These are phyloP conservation scores for Eurystomus gularis DNA, from an alignment of 2,113 vertebrate genomes.

Conservation along the genomic window DNA sequence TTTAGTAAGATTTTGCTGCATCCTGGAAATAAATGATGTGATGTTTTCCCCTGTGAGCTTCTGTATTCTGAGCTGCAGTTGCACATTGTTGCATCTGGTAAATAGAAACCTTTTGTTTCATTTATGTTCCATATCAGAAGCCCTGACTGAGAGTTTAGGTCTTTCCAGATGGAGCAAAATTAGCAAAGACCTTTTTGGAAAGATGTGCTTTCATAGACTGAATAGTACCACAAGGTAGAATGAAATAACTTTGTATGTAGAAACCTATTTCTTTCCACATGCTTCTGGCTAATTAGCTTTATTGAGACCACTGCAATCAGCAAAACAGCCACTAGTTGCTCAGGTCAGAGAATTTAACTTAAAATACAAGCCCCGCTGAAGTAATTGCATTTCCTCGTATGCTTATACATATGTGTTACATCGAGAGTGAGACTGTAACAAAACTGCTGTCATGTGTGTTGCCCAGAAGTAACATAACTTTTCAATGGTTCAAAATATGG, in stretches of 20 bases:
- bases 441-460: background rate
- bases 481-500: background rate
- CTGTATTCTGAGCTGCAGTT: background rate
- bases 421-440: background rate
- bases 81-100: background rate
- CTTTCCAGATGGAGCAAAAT: background rate
- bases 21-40: background rate
- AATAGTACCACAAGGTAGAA: background rate
- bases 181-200: background rate
- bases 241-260: background rate
- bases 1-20: background rate
- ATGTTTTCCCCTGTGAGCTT: background rate
- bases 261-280: background rate
- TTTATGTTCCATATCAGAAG: background rate
- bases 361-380: background rate
- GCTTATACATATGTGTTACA: background rate
- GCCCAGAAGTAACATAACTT: background rate
- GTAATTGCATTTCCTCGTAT: background rate
- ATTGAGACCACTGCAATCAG: background rate
- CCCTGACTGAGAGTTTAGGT: background rate
- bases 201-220: background rate
- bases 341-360: background rate
- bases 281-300: background rate
- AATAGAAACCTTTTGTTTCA: background rate
- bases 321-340: background rate